Conservation (phyloP, 2,113 vertebrate genomes). For the Vanacampus margaritifer region DNA sequence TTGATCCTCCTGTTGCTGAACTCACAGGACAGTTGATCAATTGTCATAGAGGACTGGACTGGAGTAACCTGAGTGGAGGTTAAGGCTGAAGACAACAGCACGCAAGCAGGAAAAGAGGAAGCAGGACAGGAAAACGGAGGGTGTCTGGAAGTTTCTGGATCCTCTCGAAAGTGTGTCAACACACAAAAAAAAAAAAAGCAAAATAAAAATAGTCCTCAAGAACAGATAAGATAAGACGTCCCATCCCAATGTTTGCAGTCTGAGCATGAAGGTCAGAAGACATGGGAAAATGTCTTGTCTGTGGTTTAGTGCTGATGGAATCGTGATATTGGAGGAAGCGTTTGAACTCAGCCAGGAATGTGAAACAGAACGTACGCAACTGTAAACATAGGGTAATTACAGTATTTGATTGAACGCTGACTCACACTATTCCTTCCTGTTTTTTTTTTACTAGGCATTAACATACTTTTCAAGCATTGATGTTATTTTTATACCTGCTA, state of each 20-base stretch:
- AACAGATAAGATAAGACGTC: not conserved
- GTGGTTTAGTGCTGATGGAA: slow-evolving; percentile 2
- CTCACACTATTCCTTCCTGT: not conserved
- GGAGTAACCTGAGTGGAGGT: not conserved
- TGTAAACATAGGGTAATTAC: not conserved
- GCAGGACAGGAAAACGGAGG: slow-evolving; percentile 18
- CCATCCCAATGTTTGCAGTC: not conserved
- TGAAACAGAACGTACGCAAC: not conserved
- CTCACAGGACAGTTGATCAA: not conserved
- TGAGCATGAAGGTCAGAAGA: not conserved
- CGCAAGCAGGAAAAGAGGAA: not conserved
- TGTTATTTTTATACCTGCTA: not conserved
- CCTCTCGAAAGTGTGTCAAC: slow-evolving; percentile 1
- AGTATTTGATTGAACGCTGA: not conserved
- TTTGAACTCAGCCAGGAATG: slow-evolving; percentile 12
- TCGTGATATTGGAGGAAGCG: not conserved
- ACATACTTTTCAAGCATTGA: not conserved
- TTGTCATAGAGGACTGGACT: not conserved
- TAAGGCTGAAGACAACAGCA: not conserved
- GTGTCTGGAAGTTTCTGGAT: not conserved
- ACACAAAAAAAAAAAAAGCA: not conserved
- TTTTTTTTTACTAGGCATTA: not conserved
- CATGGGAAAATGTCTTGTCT: slow-evolving; percentile 8
- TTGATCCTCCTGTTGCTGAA: not conserved
- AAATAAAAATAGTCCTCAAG: slow-evolving; percentile 1